Percentiles rank a stretch among this genome's conserved stretches.
These are phyloP conservation scores for Limnothrissa miodon DNA, from an alignment of 2,113 vertebrate species.

Conservation along the genomic window DNA sequence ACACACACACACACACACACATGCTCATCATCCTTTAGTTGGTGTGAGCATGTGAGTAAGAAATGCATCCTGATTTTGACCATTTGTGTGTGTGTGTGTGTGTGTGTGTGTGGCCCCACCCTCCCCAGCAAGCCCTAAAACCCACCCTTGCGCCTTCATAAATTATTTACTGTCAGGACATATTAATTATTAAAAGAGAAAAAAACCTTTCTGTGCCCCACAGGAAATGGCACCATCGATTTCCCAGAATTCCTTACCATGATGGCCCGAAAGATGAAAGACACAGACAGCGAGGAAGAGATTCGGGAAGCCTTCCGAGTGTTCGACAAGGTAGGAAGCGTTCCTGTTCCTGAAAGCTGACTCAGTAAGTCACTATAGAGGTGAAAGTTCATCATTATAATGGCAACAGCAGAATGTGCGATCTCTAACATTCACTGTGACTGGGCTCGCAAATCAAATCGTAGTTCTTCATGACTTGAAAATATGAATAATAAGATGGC, in stretches of 20 bases:
- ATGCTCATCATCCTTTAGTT: background rate
- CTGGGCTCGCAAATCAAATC: too few species aligned
- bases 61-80: too few species aligned
- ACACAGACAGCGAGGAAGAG: slow-evolving; percentile 90
- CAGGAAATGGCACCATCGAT: slow-evolving; percentile 88
- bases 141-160: background rate
- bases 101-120: background rate
- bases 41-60: background rate
- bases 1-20: background rate
- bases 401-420: background rate
- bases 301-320: slow-evolving; percentile 89
- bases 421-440: too few species aligned
- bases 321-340: slow-evolving; percentile 80
- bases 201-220: background rate
- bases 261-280: slow-evolving; percentile 94
- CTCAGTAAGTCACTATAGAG: too few species aligned
- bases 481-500: too few species aligned
- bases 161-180: background rate
- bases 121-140: too few species aligned
- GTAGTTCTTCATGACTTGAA: too few species aligned
- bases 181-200: background rate
- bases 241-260: slow-evolving; percentile 91
- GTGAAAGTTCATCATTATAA: background rate
- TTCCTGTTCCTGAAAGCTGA: too few species aligned
- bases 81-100: background rate